A percentile compares a stretch with the other conserved stretches of the same genome.
phyloP scores from a whole-genome alignment of 2,113 vertebrate genomes.

The Irena cyanogastra region DNA sequence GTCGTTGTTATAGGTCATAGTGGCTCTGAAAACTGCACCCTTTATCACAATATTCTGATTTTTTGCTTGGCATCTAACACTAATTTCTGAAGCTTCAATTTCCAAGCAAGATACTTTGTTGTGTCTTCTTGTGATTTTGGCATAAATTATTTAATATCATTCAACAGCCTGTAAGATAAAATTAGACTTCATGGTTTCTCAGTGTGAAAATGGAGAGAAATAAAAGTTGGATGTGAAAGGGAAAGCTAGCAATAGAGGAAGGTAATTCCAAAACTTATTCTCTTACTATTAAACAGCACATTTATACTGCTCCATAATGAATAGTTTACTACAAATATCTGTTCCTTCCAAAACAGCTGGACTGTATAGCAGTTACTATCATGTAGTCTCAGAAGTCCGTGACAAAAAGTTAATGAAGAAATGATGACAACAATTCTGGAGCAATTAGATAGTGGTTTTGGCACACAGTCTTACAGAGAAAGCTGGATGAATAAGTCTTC shows the following conservation, averaged over 20 bases:
- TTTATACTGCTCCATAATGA: background rate
- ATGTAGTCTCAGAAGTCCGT: background rate
- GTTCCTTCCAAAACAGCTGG: background rate
- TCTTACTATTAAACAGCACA: background rate
- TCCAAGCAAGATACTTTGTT: background rate
- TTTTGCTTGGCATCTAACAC: background rate
- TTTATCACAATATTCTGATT: background rate
- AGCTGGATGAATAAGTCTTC: background rate
- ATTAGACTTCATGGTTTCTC: constrained; percentile 8
- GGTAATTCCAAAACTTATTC: background rate
- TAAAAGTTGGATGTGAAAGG: background rate
- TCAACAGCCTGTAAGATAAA: background rate
- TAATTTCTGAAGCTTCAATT: background rate
- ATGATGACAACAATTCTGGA: background rate
- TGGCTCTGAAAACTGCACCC: background rate
- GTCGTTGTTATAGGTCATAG: rapidly evolving
- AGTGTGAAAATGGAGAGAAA: background rate
- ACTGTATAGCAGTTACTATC: background rate
- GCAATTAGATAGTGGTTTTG: background rate
- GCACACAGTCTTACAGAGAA: background rate
- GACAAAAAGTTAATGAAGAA: background rate
- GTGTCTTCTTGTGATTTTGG: background rate
- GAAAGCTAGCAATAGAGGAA: background rate
- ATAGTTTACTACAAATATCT: background rate
- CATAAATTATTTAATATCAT: background rate